These are phyloP conservation scores for Abramis brama DNA, from an alignment of 2,113 vertebrate species.

Conservation along the genomic window DNA sequence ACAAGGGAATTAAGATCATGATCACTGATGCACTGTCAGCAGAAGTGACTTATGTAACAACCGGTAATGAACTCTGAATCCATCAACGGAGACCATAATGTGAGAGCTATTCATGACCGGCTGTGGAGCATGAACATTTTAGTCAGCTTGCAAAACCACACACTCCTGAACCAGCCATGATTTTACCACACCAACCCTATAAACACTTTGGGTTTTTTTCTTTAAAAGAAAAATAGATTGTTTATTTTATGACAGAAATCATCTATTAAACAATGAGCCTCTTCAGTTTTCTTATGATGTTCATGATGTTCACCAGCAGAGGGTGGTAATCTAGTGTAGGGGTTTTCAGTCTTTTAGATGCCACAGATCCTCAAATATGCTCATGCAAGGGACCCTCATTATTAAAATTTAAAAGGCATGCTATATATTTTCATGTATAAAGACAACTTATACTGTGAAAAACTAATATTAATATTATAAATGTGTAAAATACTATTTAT, in stretches of 20 bases:
- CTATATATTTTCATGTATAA: not conserved
- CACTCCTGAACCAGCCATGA: not conserved
- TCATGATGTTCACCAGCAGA: conserved; percentile 26
- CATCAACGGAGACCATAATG: conserved; percentile 56
- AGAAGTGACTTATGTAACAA: conserved; percentile 63
- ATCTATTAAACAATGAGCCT: not conserved
- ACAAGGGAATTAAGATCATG: conserved; percentile 70
- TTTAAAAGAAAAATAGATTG: not conserved
- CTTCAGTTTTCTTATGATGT: conserved; percentile 2
- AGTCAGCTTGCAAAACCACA: conserved; percentile 15
- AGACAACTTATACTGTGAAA: too few species aligned
- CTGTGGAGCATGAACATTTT: conserved; percentile 20
- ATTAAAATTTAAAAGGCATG: not conserved
- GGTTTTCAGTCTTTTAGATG: not conserved
- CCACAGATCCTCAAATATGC: not conserved
- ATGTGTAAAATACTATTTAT: too few species aligned
- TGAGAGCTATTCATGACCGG: conserved; percentile 33
- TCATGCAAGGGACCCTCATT: not conserved
- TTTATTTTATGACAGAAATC: not conserved
- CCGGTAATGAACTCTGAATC: conserved; percentile 67
- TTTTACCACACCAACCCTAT: not conserved
- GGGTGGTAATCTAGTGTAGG: not conserved
- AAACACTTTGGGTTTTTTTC: not conserved
- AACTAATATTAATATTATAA: too few species aligned
- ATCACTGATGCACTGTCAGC: conserved; percentile 67